phyloP scores from a whole-genome alignment of 2,113 vertebrate genomes.

The Mesoclemmys tuberculata region DNA sequence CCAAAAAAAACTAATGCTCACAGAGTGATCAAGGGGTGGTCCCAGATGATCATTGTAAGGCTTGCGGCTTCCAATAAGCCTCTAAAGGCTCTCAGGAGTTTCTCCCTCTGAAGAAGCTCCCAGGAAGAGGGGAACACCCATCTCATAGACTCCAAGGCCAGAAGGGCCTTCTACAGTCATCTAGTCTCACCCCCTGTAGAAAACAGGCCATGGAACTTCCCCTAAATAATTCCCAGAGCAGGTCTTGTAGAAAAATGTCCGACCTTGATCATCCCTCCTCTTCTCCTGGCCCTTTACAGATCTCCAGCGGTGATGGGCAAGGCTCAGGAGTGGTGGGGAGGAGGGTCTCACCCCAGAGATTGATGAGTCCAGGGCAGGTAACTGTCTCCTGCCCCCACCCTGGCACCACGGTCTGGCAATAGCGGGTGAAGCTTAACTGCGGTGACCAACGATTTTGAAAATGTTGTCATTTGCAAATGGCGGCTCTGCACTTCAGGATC shows the following conservation, averaged over 20 bases:
- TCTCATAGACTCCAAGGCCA: too few species aligned
- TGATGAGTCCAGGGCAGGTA: background rate
- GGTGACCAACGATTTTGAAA: too few species aligned
- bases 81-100: background rate
- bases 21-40: background rate
- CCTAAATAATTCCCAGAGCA: background rate
- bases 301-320: background rate
- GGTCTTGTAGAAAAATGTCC: background rate
- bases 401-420: background rate
- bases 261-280: background rate
- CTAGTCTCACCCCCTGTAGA: background rate
- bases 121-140: too few species aligned
- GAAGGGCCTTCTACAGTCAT: background rate
- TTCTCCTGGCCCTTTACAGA: background rate
- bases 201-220: background rate
- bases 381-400: background rate
- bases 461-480: too few species aligned
- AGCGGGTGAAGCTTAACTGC: too few species aligned
- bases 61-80: background rate
- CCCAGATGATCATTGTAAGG: background rate
- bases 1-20: background rate
- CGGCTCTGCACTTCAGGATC: background rate
- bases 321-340: background rate
- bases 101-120: background rate
- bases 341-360: too few species aligned